Conservation (phyloP, 2,888 invertebrate species). For the Mimachlamys varia region DNA sequence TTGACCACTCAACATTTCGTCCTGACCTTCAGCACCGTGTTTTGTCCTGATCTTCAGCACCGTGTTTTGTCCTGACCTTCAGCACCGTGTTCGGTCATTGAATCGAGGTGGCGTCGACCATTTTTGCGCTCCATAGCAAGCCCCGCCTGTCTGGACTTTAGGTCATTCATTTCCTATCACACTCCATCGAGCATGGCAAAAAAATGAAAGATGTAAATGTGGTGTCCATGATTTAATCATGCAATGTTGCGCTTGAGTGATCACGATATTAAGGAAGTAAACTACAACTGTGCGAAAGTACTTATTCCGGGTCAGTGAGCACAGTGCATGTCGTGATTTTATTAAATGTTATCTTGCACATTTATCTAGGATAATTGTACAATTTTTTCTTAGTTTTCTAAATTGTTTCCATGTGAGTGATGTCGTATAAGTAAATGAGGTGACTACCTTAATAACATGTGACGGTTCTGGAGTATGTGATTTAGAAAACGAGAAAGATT, state of each 20-base stretch:
- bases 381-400: background rate
- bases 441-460: background rate
- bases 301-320: slow-evolving; percentile 9
- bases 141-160: slow-evolving; percentile 1
- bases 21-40: background rate
- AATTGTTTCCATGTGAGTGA: slow-evolving; percentile 26
- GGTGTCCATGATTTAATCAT: background rate
- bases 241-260: background rate
- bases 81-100: background rate
- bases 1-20: background rate
- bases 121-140: background rate
- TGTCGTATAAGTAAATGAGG: background rate
- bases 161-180: slow-evolving; percentile 25
- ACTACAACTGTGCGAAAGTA: slow-evolving; percentile 24
- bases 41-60: background rate
- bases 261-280: background rate
- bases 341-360: background rate
- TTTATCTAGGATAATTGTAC: slow-evolving; percentile 18
- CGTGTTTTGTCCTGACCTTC: background rate
- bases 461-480: background rate
- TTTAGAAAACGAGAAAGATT: background rate
- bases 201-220: slow-evolving; percentile 20
- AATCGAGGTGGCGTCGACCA: slow-evolving; percentile 31
- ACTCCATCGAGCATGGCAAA: slow-evolving; percentile 26
- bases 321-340: background rate